Conservation (phyloP, 1,140 invertebrate species). For the Neodiprion lecontei region DNA sequence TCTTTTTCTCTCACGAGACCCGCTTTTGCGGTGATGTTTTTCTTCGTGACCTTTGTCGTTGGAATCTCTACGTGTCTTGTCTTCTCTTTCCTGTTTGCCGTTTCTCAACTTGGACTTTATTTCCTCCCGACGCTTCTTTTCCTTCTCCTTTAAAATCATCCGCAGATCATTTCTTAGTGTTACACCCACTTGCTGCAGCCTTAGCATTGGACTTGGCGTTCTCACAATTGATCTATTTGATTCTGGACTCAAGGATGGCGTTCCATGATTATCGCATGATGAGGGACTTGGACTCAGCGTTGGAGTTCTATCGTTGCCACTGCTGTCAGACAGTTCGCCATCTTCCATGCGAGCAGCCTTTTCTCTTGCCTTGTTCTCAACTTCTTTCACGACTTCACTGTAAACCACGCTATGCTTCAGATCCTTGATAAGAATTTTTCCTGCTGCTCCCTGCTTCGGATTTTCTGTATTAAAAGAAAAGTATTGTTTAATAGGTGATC, state of each 20-base stretch:
- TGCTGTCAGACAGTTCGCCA: conserved; percentile 68
- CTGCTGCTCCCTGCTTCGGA: conserved; percentile 45
- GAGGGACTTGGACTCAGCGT: conserved; percentile 51
- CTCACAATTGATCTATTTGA: conserved; percentile 33
- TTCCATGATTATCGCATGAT: conserved; percentile 24
- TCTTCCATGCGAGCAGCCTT: conserved; percentile 70
- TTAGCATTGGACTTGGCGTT: conserved; percentile 18
- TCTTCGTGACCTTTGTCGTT: conserved; percentile 34
- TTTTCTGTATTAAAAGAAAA: conserved; percentile 46
- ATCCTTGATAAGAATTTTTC: conserved; percentile 69
- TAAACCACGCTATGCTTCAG: conserved; percentile 72
- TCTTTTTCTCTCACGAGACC: conserved; percentile 43
- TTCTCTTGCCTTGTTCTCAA: conserved; percentile 69
- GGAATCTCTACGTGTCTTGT: conserved; percentile 35
- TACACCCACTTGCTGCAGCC: conserved; percentile 28
- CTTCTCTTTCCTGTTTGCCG: conserved; percentile 45
- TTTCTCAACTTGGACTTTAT: conserved; percentile 55
- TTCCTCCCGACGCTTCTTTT: conserved; percentile 52
- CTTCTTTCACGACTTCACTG: conserved; percentile 70
- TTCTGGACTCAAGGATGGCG: conserved; percentile 32
- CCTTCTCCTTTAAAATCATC: conserved; percentile 60
- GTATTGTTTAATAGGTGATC: conserved; percentile 19
- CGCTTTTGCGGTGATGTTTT: conserved; percentile 40
- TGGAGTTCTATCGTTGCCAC: conserved; percentile 60
- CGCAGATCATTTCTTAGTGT: conserved; percentile 54